Percentiles rank a stretch among this genome's conserved stretches.
Conservation (phyloP, 2,888 invertebrate species). For the Tortrix viridana region DNA sequence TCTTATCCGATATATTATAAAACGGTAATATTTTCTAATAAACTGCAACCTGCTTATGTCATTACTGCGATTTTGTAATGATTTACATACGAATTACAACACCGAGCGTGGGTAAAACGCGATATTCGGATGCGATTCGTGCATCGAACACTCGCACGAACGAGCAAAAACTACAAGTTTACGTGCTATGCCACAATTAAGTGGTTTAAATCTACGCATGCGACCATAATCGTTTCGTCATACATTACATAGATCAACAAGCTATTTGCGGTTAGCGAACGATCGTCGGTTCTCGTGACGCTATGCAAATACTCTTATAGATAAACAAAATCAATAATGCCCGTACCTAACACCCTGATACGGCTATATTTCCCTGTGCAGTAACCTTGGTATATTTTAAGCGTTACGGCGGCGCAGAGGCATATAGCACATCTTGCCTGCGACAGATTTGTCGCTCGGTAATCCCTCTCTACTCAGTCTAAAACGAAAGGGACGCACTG, state of each 20-base stretch:
- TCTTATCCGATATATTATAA: conserved; percentile 14
- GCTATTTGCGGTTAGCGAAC: conserved; percentile 12
- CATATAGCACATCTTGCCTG: too few species aligned
- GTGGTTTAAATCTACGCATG: conserved; percentile 50
- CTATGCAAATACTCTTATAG: conserved; percentile 39
- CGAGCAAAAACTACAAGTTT: conserved; percentile 49
- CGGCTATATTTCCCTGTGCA: conserved; percentile 12
- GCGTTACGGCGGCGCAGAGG: background rate
- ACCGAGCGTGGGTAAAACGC: conserved; percentile 49
- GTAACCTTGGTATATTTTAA: conserved; percentile 32
- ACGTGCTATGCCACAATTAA: conserved; percentile 64
- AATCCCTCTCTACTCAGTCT: too few species aligned
- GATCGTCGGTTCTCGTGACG: conserved; percentile 17
- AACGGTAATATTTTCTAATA: conserved; percentile 41
- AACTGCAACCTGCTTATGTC: conserved; percentile 42
- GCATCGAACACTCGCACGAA: conserved; percentile 50
- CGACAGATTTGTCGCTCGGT: too few species aligned
- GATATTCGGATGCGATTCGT: conserved; percentile 58
- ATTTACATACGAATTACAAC: conserved; percentile 52
- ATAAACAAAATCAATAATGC: conserved; percentile 60
- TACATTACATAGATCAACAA: conserved; percentile 39
- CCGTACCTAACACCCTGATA: conserved; percentile 31
- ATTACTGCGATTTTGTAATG: conserved; percentile 60
- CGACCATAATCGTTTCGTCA: conserved; percentile 71
- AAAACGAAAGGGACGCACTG: too few species aligned